phyloP scores from a whole-genome alignment of 1,140 invertebrate species.

The Pogonomyrmex barbatus region DNA sequence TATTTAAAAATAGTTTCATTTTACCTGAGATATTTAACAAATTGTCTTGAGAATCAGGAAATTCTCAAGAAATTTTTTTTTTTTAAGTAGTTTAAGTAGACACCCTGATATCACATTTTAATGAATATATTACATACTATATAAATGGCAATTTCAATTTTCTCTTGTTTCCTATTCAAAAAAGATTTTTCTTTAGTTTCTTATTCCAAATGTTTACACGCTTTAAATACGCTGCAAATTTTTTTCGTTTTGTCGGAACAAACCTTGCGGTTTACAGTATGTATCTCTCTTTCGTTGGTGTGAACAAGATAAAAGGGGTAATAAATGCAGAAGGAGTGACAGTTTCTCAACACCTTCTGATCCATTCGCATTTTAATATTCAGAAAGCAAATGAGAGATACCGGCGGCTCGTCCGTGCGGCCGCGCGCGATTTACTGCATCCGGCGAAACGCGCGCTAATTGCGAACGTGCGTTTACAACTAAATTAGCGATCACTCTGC shows the following conservation, averaged over 20 bases:
- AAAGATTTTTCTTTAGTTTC: not conserved
- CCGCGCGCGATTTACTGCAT: slow-evolving; percentile 31
- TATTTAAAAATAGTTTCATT: too few relatives aligned
- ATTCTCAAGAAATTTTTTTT: too few relatives aligned
- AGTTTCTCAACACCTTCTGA: slow-evolving; percentile 24
- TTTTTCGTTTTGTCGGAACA: too few relatives aligned
- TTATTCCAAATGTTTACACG: not conserved
- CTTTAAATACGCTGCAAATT: not conserved
- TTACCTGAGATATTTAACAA: too few relatives aligned
- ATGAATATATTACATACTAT: not conserved
- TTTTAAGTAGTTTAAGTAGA: too few relatives aligned
- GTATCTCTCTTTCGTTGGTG: not conserved
- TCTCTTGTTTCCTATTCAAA: not conserved
- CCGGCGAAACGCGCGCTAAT: slow-evolving; percentile 43
- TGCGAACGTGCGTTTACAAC: slow-evolving; percentile 43
- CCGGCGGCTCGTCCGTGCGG: not conserved
- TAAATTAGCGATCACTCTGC: slow-evolving; percentile 44
- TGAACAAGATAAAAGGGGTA: not conserved
- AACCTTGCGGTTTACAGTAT: not conserved
- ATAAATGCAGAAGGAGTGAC: not conserved
- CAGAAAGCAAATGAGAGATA: slow-evolving; percentile 25
- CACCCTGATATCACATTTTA: too few relatives aligned
- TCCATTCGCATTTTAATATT: slow-evolving; percentile 30
- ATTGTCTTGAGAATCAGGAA: too few relatives aligned
- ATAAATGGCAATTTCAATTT: too few relatives aligned